Evolutionary conservation across 2,797 vertebrate species (phyloP).

Genomic region (Siniperca undulata): DNA sequence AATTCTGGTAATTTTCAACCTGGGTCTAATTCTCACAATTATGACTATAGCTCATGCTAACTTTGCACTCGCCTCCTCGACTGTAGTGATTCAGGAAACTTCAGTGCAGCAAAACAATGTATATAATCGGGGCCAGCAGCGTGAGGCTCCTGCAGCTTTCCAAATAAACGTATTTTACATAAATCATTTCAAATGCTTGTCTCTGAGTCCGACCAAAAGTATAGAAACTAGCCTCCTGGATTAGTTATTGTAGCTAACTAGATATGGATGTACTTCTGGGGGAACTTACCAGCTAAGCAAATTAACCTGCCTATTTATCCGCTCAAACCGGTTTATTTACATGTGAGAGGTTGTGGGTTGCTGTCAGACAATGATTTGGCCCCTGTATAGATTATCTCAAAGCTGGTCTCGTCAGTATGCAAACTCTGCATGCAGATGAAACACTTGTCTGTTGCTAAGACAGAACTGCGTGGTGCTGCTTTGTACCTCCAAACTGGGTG

Average conservation of each 20-base stretch:
- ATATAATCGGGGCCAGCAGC: neutral
- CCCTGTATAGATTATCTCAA: neutral
- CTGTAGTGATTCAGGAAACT: too few species aligned
- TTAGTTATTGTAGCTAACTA: neutral
- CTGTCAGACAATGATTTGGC: neutral
- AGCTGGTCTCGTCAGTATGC: neutral
- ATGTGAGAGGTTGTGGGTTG: neutral
- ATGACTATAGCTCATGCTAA: neutral
- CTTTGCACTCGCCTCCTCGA: too few species aligned
- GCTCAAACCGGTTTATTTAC: neutral
- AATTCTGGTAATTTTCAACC: too few species aligned
- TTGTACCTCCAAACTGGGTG: conserved; percentile 94
- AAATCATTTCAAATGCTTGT: neutral
- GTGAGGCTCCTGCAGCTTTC: neutral
- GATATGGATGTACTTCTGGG: neutral
- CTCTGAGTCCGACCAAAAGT: too few species aligned
- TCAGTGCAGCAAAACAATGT: too few species aligned
- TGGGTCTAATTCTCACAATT: neutral
- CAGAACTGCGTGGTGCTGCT: neutral
- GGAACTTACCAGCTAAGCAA: neutral
- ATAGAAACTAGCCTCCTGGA: neutral
- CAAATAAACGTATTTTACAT: neutral
- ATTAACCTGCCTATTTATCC: neutral
- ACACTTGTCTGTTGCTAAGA: neutral
- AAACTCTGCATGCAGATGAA: neutral